Conservation (phyloP, 1,140 invertebrate genomes). For the Heliconius eleuchia region DNA sequence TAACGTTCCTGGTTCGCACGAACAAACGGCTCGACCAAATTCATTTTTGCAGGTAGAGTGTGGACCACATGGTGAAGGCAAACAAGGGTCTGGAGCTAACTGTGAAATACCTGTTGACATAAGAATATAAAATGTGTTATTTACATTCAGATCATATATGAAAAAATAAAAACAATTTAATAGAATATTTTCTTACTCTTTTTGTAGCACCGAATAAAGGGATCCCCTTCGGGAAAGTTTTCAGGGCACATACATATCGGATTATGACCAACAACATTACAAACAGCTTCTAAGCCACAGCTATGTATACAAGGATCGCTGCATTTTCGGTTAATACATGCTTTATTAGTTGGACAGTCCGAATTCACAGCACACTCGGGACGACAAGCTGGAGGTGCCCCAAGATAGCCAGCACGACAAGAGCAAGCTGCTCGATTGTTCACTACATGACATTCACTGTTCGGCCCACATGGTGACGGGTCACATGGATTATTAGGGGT, state of each 20-base stretch:
- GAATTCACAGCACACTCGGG: constrained; percentile 91
- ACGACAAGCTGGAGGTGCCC: constrained; percentile 88
- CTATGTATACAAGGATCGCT: constrained; percentile 90
- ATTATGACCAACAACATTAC: constrained; percentile 91
- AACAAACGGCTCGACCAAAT: constrained; percentile 87
- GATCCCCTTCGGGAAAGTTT: constrained; percentile 88
- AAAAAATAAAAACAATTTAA: neutral
- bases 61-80: constrained; percentile 91
- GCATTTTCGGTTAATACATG: constrained; percentile 91
- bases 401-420: constrained; percentile 88
- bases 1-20: constrained; percentile 89
- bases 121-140: constrained; percentile 13
- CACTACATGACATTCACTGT: constrained; percentile 88
- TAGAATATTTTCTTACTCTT: constrained; percentile 81
- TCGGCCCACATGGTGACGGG: constrained; percentile 90
- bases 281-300: constrained; percentile 90
- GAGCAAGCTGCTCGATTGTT: constrained; percentile 89
- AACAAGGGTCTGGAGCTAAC: constrained; percentile 84
- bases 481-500: constrained; percentile 86
- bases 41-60: constrained; percentile 89
- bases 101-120: constrained; percentile 44
- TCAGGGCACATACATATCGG: constrained; percentile 91
- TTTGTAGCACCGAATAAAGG: constrained; percentile 88
- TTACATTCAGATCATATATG: no score
- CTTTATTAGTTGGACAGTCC: constrained; percentile 87